phyloP scores from a whole-genome alignment of 2,797 vertebrate genomes.

The Menidia menidia region DNA sequence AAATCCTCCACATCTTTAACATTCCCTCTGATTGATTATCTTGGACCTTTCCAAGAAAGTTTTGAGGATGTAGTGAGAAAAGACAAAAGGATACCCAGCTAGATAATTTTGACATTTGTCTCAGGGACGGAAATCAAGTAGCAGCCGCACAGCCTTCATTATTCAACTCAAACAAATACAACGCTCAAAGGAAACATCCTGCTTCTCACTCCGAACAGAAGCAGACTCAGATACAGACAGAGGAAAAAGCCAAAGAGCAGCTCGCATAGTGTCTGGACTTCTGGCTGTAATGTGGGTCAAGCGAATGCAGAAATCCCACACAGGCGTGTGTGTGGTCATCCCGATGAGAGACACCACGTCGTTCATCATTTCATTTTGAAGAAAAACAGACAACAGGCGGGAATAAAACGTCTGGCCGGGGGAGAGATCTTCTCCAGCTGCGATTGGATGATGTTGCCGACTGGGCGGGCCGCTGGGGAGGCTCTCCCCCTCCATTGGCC shows the following conservation, averaged over 20 bases:
- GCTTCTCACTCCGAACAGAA: conserved; percentile 27
- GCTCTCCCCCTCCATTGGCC: conserved; percentile 48
- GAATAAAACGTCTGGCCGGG: conserved; percentile 38
- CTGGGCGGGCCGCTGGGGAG: conserved; percentile 49
- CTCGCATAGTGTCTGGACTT: conserved; percentile 6
- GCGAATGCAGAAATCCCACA: conserved; percentile 45
- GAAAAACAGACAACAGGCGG: conserved; percentile 50
- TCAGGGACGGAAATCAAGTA: conserved; percentile 33
- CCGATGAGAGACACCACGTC: conserved; percentile 70
- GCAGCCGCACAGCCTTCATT: conserved; percentile 25
- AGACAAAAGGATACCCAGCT: background rate
- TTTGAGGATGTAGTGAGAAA: background rate
- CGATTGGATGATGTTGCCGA: conserved; percentile 50
- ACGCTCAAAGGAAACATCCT: conserved; percentile 24
- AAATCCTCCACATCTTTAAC: background rate
- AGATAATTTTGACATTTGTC: conserved; percentile 27
- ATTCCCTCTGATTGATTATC: background rate
- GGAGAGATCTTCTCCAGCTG: conserved; percentile 31
- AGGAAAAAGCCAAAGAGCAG: background rate
- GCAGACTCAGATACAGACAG: conserved; percentile 12
- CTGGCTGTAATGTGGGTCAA: conserved; percentile 17
- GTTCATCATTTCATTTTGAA: conserved; percentile 67
- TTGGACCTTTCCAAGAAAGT: background rate
- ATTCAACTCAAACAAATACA: conserved; percentile 30
- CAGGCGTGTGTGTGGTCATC: conserved; percentile 60